phyloP scores from a whole-genome alignment of 1,140 invertebrate species.

The Diorhabda sublineata region DNA sequence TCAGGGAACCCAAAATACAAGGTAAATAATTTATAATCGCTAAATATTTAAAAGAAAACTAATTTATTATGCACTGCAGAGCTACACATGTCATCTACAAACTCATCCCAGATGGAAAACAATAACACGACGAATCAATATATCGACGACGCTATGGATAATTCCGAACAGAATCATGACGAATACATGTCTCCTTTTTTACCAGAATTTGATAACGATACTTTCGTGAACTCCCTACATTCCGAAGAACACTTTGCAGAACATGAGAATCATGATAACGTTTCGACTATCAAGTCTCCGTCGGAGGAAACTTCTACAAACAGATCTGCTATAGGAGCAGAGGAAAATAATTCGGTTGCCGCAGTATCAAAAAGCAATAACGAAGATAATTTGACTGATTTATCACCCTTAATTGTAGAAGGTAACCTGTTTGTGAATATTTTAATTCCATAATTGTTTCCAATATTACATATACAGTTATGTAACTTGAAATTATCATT shows the following conservation, averaged over 20 bases:
- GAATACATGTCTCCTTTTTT: constrained; percentile 60
- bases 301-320: background rate
- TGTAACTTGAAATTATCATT: too few relatives aligned
- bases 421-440: too few relatives aligned
- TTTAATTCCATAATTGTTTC: too few relatives aligned
- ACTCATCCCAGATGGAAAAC: constrained; percentile 20
- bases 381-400: too few relatives aligned
- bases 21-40: constrained; percentile 4
- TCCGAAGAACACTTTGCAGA: constrained; percentile 38
- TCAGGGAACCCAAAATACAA: constrained; percentile 12
- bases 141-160: constrained; percentile 23
- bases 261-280: constrained; percentile 26
- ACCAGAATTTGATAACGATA: constrained; percentile 58
- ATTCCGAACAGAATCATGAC: constrained; percentile 18
- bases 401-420: too few relatives aligned
- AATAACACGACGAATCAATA: constrained; percentile 19
- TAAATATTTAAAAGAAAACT: constrained; percentile 1
- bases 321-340: too few relatives aligned
- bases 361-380: too few relatives aligned
- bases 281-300: constrained; percentile 1
- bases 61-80: constrained; percentile 5
- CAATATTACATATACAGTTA: too few relatives aligned
- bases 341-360: too few relatives aligned
- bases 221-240: constrained; percentile 53
- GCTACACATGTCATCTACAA: constrained; percentile 10